Base-by-base conservation (phyloP, 2,888 invertebrate genomes). In the Pheosia tremula region DNA sequence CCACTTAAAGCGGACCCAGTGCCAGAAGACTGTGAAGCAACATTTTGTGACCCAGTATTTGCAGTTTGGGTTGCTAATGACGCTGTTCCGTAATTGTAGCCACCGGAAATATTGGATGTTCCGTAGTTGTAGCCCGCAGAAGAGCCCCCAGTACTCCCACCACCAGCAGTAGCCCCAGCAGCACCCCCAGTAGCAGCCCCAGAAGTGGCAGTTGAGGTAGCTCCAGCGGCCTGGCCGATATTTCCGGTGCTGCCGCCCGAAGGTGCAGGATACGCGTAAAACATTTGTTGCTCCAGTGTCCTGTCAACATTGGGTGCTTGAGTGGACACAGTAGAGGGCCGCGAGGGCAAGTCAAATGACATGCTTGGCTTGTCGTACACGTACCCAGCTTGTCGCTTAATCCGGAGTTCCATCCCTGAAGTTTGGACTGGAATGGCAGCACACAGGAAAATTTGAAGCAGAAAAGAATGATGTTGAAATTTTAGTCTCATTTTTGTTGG, bases 361-460 rank as follows among this genome's bases (percentile, higher is more conserved):
- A 91, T 77, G 76, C 76, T 87, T 63, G 93, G 93, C 72, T 78
- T 88, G 61, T 90, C 80, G 71, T 93, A 93, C 78, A 89, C 85
- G 81, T 93, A 93, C 83, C 93, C 93, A 62, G 83, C 86, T 81
- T 93, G 91, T 3, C 93, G 87, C 69, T 83, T 85, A 56, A 82
- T 62, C 24, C 67, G 74, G 37, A 67, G 61, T 37, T 61, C 58
- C 43, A 58, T 43, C 38, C 60, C 47, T 49, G 67, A 52, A 59
- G 66, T 36, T 57, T 58, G 67, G 13, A 59, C 56, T 36, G 63
- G 61, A 55, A 61, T 52, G 8, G 57, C 58, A 38, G 61, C 62
- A 66, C 66, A 59, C 66, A 67, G 45, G 36, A 80, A 69, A 52
- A 79, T 59, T 62, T 75, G 66, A 7, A 83, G 43, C 54, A 84